Evolutionary conservation across 1,140 invertebrate species (phyloP).

Genomic region (Nasonia vitripennis): DNA sequence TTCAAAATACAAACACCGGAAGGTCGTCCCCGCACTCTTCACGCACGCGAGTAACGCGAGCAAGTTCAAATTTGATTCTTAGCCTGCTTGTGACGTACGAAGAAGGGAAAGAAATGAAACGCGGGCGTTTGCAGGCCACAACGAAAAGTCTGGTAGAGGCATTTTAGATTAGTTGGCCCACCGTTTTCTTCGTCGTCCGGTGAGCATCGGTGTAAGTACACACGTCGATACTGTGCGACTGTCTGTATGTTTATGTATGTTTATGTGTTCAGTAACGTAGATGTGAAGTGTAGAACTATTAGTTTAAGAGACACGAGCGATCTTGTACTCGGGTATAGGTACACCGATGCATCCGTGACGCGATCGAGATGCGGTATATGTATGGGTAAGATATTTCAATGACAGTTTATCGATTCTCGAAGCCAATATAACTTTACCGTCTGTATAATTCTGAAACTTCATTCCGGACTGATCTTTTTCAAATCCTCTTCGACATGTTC

Average conservation of each 20-base stretch:
- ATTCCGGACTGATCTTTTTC: neutral
- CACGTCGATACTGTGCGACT: too few species aligned
- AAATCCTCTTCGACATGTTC: neutral
- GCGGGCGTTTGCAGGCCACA: too few species aligned
- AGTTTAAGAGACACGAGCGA: too few species aligned
- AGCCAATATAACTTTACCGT: neutral
- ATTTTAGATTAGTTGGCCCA: neutral
- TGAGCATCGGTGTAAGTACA: neutral
- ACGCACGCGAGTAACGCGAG: neutral
- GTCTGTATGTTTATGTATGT: too few species aligned
- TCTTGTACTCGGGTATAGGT: too few species aligned
- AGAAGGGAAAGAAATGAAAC: too few species aligned
- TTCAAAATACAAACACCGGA: too few species aligned
- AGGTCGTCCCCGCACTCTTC: too few species aligned
- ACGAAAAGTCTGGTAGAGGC: conserved; percentile 12
- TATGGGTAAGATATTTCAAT: neutral
- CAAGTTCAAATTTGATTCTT: neutral
- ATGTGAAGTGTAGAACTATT: too few species aligned
- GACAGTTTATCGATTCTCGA: neutral
- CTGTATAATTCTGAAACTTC: neutral
- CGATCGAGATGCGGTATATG: neutral
- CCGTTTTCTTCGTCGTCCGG: neutral
- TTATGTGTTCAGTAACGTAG: too few species aligned
- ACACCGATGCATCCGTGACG: too few species aligned
- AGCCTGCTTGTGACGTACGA: too few species aligned